Base-by-base conservation (phyloP, 2,888 invertebrate genomes). In the Aethes cnicana region DNA sequence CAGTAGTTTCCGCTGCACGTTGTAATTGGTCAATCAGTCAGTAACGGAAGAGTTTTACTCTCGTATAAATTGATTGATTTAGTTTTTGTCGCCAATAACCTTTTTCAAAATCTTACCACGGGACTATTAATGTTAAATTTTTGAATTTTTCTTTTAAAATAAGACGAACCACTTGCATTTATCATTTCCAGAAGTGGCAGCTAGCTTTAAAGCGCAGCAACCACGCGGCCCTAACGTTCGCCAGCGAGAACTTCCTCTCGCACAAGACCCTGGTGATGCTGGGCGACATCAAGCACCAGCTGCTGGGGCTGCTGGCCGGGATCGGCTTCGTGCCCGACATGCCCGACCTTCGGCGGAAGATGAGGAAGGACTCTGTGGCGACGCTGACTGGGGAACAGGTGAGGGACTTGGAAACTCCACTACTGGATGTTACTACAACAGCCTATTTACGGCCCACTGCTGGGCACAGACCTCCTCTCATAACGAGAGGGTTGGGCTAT, bases 211-310 rank as follows among this genome's bases (percentile, higher is more conserved):
- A 91, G 36, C 90, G 91, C 37, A 94, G 94, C 64, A 92, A 91
- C 39, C 91, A 93, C 37, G 95, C 95, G 12, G 96, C 95, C 20
- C 86, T 93, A 48, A 91, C 92, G 42, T 98, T 96, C 80, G 96
- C 97, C 8, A 93, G 91, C 46, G 95, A 95, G 67, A 95, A 97
- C 79, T 97, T 92, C 74, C 86, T 98, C 0, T 97, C 97, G 0
- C 85, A 93, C 59, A 94, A 94, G 70, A 95, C 96, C 0, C 88
- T 98, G 66, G 90, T 95, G 55, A 97, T 95, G 81, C 90, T 98
- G 62, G 94, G 94, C 0, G 97, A 98, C 63, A 95, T 98, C 58
- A 96, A 98, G 70, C 93, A 94, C 64, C 96, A 96, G 71, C 90
- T 95, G 59, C 77, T 96, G 35, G 95, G 95, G 25, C 74, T 95